phyloP scores from a whole-genome alignment of 2,113 vertebrate genomes.

The Kryptolebias marmoratus region DNA sequence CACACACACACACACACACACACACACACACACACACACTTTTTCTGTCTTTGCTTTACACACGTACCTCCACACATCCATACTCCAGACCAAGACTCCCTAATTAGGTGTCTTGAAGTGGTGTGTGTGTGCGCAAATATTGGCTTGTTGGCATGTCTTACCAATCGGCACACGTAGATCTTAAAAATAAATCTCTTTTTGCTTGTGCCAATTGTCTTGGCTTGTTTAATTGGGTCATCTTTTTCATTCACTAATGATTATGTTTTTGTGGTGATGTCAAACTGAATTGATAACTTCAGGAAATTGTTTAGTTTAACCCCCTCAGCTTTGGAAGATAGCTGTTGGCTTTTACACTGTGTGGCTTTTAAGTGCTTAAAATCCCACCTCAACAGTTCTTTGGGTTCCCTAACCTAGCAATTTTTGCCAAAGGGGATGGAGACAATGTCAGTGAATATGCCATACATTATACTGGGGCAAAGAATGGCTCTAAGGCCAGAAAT shows the following conservation, averaged over 20 bases:
- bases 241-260: constrained; percentile 3
- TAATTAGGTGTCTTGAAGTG: constrained; percentile 51
- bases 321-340: neutral
- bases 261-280: constrained; percentile 9
- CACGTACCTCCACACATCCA: constrained; percentile 9
- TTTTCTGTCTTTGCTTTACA: constrained; percentile 4
- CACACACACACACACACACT: constrained; percentile 43
- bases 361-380: too few species aligned
- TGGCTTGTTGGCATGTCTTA: neutral
- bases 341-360: neutral
- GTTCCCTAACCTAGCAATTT: too few species aligned
- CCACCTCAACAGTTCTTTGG: too few species aligned
- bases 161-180: constrained; percentile 30
- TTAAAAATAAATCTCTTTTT: constrained; percentile 33
- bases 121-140: constrained; percentile 9
- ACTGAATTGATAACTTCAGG: constrained; percentile 1
- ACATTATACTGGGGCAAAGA: too few species aligned
- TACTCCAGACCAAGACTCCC: constrained; percentile 20
- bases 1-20: too few species aligned
- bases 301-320: neutral
- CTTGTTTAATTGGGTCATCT: constrained; percentile 16
- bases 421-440: too few species aligned
- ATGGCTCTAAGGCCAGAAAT: too few species aligned
- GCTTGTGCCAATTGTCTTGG: constrained; percentile 8
- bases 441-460: too few species aligned